Percentiles rank a stretch among this genome's conserved stretches.
phyloP scores from a whole-genome alignment of 2,888 invertebrate genomes.

The Encarsia formosa region DNA sequence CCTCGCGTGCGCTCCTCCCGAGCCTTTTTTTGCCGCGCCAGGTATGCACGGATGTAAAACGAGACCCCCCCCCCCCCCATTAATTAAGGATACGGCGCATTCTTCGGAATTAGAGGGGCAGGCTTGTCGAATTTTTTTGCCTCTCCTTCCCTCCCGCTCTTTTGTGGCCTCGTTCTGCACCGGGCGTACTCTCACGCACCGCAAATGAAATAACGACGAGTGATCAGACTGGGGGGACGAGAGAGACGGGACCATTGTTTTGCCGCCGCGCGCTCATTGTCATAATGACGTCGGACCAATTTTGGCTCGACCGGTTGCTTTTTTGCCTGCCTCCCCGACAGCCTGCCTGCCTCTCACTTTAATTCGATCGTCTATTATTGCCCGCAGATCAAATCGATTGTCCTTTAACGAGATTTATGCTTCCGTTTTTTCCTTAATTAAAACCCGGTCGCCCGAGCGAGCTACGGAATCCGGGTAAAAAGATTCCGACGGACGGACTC shows the following conservation, averaged over 20 bases:
- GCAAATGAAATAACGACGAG: constrained; percentile 13
- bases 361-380: too few species aligned
- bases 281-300: constrained; percentile 15
- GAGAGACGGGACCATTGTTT: constrained; percentile 9
- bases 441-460: too few species aligned
- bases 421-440: too few species aligned
- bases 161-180: too few species aligned
- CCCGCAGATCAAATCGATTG: too few species aligned
- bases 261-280: constrained; percentile 12
- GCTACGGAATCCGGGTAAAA: too few species aligned
- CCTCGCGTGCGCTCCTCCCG: constrained; percentile 6
- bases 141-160: neutral
- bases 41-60: constrained; percentile 1
- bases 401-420: too few species aligned
- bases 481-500: too few species aligned
- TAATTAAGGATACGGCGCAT: constrained; percentile 25
- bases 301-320: too few species aligned
- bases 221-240: neutral
- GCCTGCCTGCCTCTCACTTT: too few species aligned
- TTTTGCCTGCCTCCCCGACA: too few species aligned
- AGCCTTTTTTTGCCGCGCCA: constrained; percentile 4
- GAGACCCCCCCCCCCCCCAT: constrained; percentile 8
- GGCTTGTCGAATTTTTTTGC: constrained; percentile 9
- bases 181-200: too few species aligned
- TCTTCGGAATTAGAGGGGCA: constrained; percentile 19